These are phyloP conservation scores for Leucophenga varia DNA, from an alignment of 1,140 invertebrate species.

Conservation along the genomic window DNA sequence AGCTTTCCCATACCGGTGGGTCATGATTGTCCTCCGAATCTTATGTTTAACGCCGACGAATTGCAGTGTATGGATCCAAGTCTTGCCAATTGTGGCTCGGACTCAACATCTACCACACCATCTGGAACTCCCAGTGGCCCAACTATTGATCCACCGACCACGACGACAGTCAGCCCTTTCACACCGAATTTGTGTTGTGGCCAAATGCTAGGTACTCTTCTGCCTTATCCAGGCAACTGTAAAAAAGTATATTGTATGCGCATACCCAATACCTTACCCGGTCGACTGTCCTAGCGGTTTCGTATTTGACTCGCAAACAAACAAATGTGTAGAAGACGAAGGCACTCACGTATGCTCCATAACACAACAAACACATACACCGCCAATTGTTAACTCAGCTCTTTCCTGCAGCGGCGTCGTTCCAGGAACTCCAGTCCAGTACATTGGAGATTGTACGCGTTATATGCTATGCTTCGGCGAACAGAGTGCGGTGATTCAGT, in stretches of 20 bases:
- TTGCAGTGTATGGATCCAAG: constrained; percentile 32
- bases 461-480: constrained; percentile 8
- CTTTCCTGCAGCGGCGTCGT: background rate
- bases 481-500: background rate
- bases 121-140: constrained; percentile 1
- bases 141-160: background rate
- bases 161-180: constrained; percentile 14
- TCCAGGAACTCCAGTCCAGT: background rate
- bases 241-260: constrained; percentile 33
- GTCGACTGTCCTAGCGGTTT: constrained; percentile 15
- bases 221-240: constrained; percentile 35
- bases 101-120: constrained; percentile 10
- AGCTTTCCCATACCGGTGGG: constrained; percentile 34
- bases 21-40: constrained; percentile 26
- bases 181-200: constrained; percentile 34
- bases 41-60: constrained; percentile 38
- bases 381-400: background rate
- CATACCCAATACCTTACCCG: constrained; percentile 30
- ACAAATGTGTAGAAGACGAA: constrained; percentile 8
- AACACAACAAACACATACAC: background rate
- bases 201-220: constrained; percentile 17
- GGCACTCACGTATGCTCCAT: too few relatives aligned
- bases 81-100: constrained; percentile 25
- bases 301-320: constrained; percentile 6
- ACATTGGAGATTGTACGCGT: constrained; percentile 9